These are phyloP conservation scores for Parazoanthus atlanticus DNA, from an alignment of 92 coral and sea anemone species.

Conservation along the genomic window DNA sequence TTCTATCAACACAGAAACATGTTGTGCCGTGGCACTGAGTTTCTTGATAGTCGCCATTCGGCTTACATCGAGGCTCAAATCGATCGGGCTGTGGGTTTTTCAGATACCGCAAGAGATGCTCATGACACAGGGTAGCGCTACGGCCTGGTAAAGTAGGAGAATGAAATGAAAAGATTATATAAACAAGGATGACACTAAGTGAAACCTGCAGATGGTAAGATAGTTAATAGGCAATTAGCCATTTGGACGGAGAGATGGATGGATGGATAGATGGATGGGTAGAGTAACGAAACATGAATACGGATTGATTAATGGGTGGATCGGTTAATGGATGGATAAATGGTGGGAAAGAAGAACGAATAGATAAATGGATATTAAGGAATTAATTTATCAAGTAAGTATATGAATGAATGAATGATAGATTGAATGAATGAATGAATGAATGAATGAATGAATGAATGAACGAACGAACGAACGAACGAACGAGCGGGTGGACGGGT, in stretches of 20 bases:
- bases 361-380: no score
- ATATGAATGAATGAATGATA: no score
- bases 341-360: no score
- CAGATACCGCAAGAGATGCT: constrained; percentile 64
- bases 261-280: neutral
- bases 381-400: no score
- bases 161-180: no score
- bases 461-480: no score
- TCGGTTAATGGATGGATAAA: neutral
- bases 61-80: constrained; percentile 75
- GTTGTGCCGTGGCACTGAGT: constrained; percentile 69
- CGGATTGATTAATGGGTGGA: no score
- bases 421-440: no score
- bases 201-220: neutral
- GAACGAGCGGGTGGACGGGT: no score
- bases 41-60: constrained; percentile 67
- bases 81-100: constrained; percentile 55
- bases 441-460: no score
- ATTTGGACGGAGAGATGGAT: neutral
- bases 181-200: neutral
- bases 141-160: constrained; percentile 17
- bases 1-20: constrained; percentile 79
- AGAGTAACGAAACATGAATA: no score
- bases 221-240: no score
- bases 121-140: constrained; percentile 71